These are phyloP conservation scores for Cyclophora albipunctata DNA, from an alignment of 2,888 invertebrate species.

Conservation along the genomic window DNA sequence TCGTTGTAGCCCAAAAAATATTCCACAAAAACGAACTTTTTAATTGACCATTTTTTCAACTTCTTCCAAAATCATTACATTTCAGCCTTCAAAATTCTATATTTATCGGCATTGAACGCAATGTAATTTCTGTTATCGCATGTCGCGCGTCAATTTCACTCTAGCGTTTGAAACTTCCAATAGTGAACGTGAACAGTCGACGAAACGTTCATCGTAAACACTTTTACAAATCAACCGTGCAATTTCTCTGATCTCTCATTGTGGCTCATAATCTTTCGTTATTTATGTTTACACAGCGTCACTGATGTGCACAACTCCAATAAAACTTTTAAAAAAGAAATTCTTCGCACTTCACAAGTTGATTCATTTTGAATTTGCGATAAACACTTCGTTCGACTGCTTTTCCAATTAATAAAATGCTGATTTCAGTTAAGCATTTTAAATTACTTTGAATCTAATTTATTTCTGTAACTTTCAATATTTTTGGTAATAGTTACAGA, in stretches of 20 bases:
- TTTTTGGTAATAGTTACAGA: background rate
- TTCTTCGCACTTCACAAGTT: background rate
- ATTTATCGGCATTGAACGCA: slow-evolving; percentile 17
- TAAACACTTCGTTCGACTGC: slow-evolving; percentile 43
- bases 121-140: slow-evolving; percentile 49
- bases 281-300: slow-evolving; percentile 2
- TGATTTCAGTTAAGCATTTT: no score
- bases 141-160: slow-evolving; percentile 50
- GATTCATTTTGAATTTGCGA: slow-evolving; percentile 20
- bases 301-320: background rate
- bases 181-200: slow-evolving; percentile 53
- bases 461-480: background rate
- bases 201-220: slow-evolving; percentile 50
- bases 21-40: slow-evolving; percentile 19
- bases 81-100: slow-evolving; percentile 8
- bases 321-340: background rate
- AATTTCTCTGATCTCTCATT: slow-evolving; percentile 11
- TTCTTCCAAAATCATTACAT: slow-evolving; percentile 7
- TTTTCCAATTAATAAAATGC: slow-evolving; percentile 40
- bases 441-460: background rate
- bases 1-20: slow-evolving; percentile 39
- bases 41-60: slow-evolving; percentile 2
- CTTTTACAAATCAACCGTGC: slow-evolving; percentile 19
- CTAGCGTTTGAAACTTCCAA: slow-evolving; percentile 29
- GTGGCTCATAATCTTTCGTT: slow-evolving; percentile 3